phyloP scores from a whole-genome alignment of 2,888 invertebrate species.

The Lymantria monacha region DNA sequence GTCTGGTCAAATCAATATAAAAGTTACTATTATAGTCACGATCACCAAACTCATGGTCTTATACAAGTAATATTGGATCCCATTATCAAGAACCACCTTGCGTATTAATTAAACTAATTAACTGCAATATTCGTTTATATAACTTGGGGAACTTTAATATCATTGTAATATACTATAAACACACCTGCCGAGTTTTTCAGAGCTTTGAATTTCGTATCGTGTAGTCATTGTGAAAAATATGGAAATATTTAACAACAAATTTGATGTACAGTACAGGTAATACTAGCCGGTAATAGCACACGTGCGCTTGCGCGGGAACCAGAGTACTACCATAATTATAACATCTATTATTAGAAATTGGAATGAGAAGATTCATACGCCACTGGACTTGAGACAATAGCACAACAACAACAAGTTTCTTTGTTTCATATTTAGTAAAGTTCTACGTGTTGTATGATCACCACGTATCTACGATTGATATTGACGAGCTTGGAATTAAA shows the following conservation, averaged over 20 bases:
- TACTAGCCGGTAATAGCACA: slow-evolving; percentile 7
- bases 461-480: too few relatives aligned
- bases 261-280: not conserved
- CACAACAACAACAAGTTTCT: not conserved
- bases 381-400: not conserved
- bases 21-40: too few relatives aligned
- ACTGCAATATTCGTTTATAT: too few relatives aligned
- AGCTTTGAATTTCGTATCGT: slow-evolving; percentile 54
- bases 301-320: slow-evolving; percentile 23
- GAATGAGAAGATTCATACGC: not conserved
- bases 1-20: not conserved
- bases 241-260: not conserved
- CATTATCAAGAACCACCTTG: too few relatives aligned
- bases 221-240: slow-evolving; percentile 37
- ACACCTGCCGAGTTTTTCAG: slow-evolving; percentile 66
- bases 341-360: slow-evolving; percentile 1
- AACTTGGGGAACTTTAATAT: too few relatives aligned
- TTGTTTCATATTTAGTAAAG: too few relatives aligned
- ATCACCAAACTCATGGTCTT: too few relatives aligned
- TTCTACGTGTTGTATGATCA: too few relatives aligned
- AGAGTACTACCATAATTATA: slow-evolving; percentile 41
- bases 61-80: too few relatives aligned
- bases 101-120: too few relatives aligned
- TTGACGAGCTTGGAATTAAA: too few relatives aligned
- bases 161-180: slow-evolving; percentile 16